A percentile compares a stretch with the other conserved stretches of the same genome.
Evolutionary conservation across 2,888 invertebrate species (phyloP).

Genomic region (Kryphioiulus occultus): DNA sequence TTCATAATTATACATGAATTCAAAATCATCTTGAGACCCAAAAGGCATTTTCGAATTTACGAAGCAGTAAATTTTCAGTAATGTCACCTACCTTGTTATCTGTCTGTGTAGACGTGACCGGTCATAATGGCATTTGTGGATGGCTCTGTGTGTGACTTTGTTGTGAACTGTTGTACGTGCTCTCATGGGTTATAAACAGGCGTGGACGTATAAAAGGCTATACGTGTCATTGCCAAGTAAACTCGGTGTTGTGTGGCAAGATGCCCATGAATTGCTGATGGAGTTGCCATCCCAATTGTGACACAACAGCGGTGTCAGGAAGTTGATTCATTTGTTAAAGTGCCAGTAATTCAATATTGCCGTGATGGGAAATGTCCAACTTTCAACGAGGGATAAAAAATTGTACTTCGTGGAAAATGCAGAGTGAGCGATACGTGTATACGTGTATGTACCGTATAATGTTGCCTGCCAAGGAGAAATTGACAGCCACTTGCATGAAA

Average conservation of each 20-base stretch:
- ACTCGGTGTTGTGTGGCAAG: not conserved
- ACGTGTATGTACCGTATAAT: not conserved
- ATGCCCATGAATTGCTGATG: not conserved
- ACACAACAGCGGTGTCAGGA: conserved; percentile 18
- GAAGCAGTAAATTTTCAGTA: too few species aligned
- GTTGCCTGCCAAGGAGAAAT: not conserved
- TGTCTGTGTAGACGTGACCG: not conserved
- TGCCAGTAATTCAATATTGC: conserved; percentile 13
- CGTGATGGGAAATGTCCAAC: conserved; percentile 24
- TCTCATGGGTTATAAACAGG: not conserved
- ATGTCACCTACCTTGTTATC: not conserved
- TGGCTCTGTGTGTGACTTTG: not conserved
- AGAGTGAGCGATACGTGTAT: not conserved
- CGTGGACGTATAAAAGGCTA: not conserved
- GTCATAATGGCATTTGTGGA: not conserved
- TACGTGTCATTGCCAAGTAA: not conserved
- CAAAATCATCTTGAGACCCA: too few species aligned
- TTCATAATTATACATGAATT: too few species aligned
- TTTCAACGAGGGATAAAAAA: not conserved
- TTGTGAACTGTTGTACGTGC: not conserved
- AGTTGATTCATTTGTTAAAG: conserved; percentile 35
- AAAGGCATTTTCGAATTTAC: too few species aligned
- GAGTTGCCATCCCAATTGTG: conserved; percentile 22
- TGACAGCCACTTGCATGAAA: not conserved
- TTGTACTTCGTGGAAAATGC: not conserved